These are phyloP conservation scores for Canis aureus DNA, from an alignment of 2,113 vertebrate species.

Conservation along the genomic window DNA sequence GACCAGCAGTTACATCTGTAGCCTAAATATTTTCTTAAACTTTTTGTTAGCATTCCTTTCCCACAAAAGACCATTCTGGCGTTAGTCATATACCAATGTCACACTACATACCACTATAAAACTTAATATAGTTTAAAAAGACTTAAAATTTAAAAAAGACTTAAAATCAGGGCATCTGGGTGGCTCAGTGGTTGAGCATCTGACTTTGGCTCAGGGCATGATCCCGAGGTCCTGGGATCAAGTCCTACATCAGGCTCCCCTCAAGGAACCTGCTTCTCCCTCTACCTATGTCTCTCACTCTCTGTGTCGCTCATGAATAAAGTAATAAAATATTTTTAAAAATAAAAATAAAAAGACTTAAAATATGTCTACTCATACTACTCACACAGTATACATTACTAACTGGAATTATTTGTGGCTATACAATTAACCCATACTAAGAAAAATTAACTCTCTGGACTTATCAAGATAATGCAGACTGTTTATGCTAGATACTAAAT, in stretches of 20 bases:
- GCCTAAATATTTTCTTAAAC: background rate
- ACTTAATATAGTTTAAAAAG: slow-evolving; percentile 20
- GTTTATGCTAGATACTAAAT: slow-evolving; percentile 30
- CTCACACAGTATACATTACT: slow-evolving; percentile 34
- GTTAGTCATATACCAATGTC: slow-evolving; percentile 11
- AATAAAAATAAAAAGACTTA: background rate
- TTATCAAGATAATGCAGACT: slow-evolving; percentile 45
- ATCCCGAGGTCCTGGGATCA: too few species aligned
- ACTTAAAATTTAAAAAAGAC: background rate
- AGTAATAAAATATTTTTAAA: too few species aligned
- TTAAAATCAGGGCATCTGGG: too few species aligned
- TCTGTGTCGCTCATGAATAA: too few species aligned
- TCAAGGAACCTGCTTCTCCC: too few species aligned
- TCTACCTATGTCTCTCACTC: too few species aligned
- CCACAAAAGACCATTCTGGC: slow-evolving; percentile 7
- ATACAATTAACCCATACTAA: background rate
- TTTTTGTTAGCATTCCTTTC: background rate
- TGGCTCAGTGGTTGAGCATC: too few species aligned
- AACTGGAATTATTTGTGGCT: slow-evolving; percentile 23
- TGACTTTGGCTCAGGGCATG: too few species aligned
- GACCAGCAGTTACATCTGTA: background rate
- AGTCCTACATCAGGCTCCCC: too few species aligned
- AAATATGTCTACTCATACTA: slow-evolving; percentile 13
- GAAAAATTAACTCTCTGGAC: slow-evolving; percentile 35
- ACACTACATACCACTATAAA: slow-evolving; percentile 15